Evolutionary conservation across 2,888 invertebrate genomes (phyloP), one percentile per base, ranked within the genome.

Genomic region (Xanthorhoe spadicearia): DNA sequence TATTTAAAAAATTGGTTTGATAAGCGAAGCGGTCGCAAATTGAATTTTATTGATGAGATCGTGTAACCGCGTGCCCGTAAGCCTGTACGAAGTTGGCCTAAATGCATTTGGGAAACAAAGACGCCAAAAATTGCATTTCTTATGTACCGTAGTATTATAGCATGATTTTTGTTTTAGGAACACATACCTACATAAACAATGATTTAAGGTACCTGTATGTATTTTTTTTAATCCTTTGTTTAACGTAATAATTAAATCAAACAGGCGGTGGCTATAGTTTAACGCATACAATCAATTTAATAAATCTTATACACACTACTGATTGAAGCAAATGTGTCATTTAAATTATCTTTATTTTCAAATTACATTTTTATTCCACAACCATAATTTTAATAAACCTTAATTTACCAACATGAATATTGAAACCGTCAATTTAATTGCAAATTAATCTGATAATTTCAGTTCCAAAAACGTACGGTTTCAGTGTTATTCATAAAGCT

Each of bases 1-100:
- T 69, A 64, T 69, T 64, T 66, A 59, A 61, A 64, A 69, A 64
- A 66, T 66, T 58, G 64, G 50, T 61, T 67, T 57, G 57, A 68
- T 68, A 61, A 57, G 58, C 50, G 58, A 35, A 48, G 52, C 59
- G 46, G 15, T 51, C 28, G 38, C 59, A 63, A 67, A 60, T 60
- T 60, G 35, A 52, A 49, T 48, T 48, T 48, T 48, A 48, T 59
- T 50, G 61, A 56, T 65, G 43, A 46, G 18, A 50, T n/a, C n/a
- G 35, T 50, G 18, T 19, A 38, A 15, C 43, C 13, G n/a, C 1
- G 23, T 18, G 15, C 19, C 8, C 19, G 18, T n/a, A 15, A 48
- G 23, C 2, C 32, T 32, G 28, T 57, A 15, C 17, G 28, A 57
- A 57, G 49, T 49, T 32, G 15, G 17, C 48, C 13, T 48, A 48